Conservation (phyloP, 1,140 invertebrate species). For the Drusus annulatus region DNA sequence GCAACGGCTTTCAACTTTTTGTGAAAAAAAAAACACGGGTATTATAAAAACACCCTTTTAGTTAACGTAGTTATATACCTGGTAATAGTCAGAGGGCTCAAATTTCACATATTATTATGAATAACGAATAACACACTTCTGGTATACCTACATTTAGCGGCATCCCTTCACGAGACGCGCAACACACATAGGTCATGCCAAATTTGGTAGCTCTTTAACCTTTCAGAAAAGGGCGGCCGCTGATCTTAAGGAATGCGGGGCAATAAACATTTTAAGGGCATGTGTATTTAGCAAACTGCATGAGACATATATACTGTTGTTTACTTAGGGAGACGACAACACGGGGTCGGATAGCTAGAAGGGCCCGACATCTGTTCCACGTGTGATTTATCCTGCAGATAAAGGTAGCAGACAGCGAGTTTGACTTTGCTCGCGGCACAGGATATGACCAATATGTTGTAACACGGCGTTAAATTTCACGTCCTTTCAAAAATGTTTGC, state of each 20-base stretch:
- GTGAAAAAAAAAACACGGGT: not conserved
- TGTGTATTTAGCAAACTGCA: slow-evolving; percentile 37
- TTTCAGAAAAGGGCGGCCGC: slow-evolving; percentile 21
- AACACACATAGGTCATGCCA: slow-evolving; percentile 26
- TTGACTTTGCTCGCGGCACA: too few species aligned
- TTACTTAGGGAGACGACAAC: slow-evolving; percentile 41
- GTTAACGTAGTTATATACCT: not conserved
- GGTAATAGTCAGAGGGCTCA: not conserved
- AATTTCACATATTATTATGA: not conserved
- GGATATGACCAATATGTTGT: slow-evolving; percentile 26
- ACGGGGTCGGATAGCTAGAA: slow-evolving; percentile 21
- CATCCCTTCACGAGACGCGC: not conserved
- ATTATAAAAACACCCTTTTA: not conserved
- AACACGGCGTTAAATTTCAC: not conserved
- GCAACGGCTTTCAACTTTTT: not conserved
- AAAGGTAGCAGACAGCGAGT: not conserved
- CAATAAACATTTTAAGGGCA: slow-evolving; percentile 36
- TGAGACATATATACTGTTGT: slow-evolving; percentile 34
- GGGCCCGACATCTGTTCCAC: slow-evolving; percentile 44
- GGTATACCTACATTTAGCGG: not conserved
- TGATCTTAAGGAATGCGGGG: slow-evolving; percentile 13
- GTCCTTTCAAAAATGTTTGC: not conserved
- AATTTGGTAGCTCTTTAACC: slow-evolving; percentile 25
- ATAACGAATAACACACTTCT: not conserved
- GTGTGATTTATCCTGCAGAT: slow-evolving; percentile 38